A percentile compares a stretch with the other conserved stretches of the same genome.
Evolutionary conservation across 2,113 vertebrate genomes (phyloP).

Genomic region (Sceloporus tristichus): DNA sequence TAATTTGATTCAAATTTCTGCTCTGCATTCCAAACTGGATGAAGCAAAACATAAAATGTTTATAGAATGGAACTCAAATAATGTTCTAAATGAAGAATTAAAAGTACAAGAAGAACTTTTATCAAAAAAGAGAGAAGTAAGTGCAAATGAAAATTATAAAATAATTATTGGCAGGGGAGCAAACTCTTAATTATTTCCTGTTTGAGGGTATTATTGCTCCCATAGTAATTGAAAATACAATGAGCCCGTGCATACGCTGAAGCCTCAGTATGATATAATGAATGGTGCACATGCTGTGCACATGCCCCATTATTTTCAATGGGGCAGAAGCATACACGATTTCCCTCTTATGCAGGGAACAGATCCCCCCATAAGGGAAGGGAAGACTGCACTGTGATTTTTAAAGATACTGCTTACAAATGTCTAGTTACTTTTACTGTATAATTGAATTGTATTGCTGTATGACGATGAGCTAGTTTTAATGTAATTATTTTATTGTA

Average conservation of each 20-base stretch:
- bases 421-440: not conserved
- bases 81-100: constrained; percentile 76
- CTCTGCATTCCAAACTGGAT: constrained; percentile 86
- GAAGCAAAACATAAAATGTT: constrained; percentile 81
- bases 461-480: no score
- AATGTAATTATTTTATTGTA: no score
- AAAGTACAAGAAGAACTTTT: constrained; percentile 78
- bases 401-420: not conserved
- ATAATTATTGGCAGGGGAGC: not conserved
- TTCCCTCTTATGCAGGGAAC: no score
- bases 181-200: not conserved
- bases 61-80: constrained; percentile 59
- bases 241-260: no score
- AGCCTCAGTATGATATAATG: no score
- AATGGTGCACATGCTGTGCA: no score
- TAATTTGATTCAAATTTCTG: constrained; percentile 86
- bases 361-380: no score
- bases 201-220: not conserved
- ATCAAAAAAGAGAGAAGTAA: constrained; percentile 84
- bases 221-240: not conserved
- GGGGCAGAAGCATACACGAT: no score
- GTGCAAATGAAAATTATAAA: not conserved
- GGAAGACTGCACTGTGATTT: not conserved
- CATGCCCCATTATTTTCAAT: no score
- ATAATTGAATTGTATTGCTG: not conserved